A percentile compares a stretch with the other conserved stretches of the same genome.
Evolutionary conservation across 2,888 invertebrate species (phyloP).

Genomic region (Lasioglossum morio): DNA sequence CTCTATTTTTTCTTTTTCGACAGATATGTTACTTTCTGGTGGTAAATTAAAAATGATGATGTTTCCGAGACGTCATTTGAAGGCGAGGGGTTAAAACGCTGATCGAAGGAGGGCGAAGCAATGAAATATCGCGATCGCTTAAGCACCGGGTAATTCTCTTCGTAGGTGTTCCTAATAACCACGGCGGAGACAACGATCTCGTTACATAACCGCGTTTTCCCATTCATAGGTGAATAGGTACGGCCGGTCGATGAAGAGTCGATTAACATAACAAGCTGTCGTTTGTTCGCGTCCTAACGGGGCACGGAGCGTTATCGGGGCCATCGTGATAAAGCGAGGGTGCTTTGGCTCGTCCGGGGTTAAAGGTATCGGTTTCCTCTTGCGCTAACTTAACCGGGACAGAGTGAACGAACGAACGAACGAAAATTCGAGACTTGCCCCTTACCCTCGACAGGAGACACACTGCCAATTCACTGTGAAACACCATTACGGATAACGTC

Average conservation of each 20-base stretch:
- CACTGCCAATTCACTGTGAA: slow-evolving; percentile 23
- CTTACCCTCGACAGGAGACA: slow-evolving; percentile 18
- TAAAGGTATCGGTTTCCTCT: slow-evolving; percentile 57
- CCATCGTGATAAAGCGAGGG: slow-evolving; percentile 73
- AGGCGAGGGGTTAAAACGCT: background rate
- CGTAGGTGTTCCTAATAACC: slow-evolving; percentile 30
- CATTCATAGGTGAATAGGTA: slow-evolving; percentile 52
- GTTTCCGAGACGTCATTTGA: too few relatives aligned
- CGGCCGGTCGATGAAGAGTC: slow-evolving; percentile 73
- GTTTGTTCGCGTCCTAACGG: slow-evolving; percentile 69
- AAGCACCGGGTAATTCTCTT: slow-evolving; percentile 16
- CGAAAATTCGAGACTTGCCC: slow-evolving; percentile 54
- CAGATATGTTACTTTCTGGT: too few relatives aligned
- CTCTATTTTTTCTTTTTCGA: too few relatives aligned
- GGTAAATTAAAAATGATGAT: too few relatives aligned
- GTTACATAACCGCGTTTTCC: slow-evolving; percentile 50
- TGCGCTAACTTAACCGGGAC: slow-evolving; percentile 33
- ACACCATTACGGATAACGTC: slow-evolving; percentile 1
- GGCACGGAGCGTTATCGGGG: slow-evolving; percentile 69
- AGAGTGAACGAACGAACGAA: slow-evolving; percentile 37
- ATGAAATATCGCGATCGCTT: background rate
- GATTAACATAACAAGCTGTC: slow-evolving; percentile 78
- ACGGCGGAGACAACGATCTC: slow-evolving; percentile 23
- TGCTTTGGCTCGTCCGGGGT: slow-evolving; percentile 38
- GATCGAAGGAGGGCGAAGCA: background rate